Conservation (phyloP, 2,888 invertebrate genomes). For the Epistrophe grossulariae region DNA sequence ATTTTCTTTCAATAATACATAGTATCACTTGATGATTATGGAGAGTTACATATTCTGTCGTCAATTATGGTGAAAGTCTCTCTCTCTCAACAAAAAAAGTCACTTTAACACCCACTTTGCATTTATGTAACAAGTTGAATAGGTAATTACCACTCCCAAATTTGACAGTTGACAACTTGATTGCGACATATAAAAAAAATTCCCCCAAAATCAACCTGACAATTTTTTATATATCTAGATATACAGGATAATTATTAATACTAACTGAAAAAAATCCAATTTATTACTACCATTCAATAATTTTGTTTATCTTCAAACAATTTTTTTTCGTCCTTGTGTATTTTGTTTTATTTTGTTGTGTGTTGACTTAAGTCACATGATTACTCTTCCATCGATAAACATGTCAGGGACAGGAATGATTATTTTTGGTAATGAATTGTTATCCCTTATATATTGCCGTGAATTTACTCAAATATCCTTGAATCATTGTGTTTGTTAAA, state of each 20-base stretch:
- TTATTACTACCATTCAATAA: slow-evolving; percentile 60
- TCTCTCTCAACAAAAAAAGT: background rate
- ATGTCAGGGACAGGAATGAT: slow-evolving; percentile 46
- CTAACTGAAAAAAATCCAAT: slow-evolving; percentile 47
- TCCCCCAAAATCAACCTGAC: background rate
- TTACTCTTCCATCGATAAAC: slow-evolving; percentile 46
- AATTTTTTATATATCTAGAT: background rate
- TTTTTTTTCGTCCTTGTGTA: slow-evolving; percentile 20
- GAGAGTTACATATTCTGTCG: background rate
- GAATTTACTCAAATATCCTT: slow-evolving; percentile 40
- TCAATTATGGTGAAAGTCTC: background rate
- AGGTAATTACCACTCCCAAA: slow-evolving; percentile 59
- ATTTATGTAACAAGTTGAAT: slow-evolving; percentile 36
- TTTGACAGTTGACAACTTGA: slow-evolving; percentile 64
- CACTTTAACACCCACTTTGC: slow-evolving; percentile 24
- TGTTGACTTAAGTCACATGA: slow-evolving; percentile 41
- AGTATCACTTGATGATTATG: background rate
- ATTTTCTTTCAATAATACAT: slow-evolving; percentile 1
- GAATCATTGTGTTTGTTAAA: slow-evolving; percentile 30
- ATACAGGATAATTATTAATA: slow-evolving; percentile 31
- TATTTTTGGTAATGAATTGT: slow-evolving; percentile 68
- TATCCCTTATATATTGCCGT: slow-evolving; percentile 17
- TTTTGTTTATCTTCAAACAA: slow-evolving; percentile 63
- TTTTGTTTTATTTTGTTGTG: slow-evolving; percentile 17
- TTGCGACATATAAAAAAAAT: slow-evolving; percentile 20